Evolutionary conservation across 2,888 invertebrate genomes (phyloP).

Genomic region (Balanococcus diminutus): DNA sequence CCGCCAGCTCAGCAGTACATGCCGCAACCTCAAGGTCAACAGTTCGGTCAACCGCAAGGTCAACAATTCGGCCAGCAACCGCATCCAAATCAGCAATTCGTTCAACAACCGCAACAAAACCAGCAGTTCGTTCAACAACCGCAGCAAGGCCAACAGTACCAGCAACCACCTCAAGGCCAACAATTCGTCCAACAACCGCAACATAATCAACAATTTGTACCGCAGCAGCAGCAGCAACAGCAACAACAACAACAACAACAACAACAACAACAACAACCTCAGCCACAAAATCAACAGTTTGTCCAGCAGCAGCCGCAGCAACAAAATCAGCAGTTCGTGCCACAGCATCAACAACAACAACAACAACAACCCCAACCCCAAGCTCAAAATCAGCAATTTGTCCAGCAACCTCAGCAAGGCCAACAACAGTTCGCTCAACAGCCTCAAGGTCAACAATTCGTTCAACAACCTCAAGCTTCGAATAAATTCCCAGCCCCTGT

Average conservation of each 20-base stretch:
- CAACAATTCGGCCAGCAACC: not conserved
- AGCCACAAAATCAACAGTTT: conserved; percentile 59
- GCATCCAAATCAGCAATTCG: not conserved
- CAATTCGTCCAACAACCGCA: conserved; percentile 1
- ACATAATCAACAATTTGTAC: not conserved
- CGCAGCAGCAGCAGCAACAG: conserved; percentile 57
- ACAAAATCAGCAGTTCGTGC: conserved; percentile 56
- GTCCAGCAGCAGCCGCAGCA: conserved; percentile 58
- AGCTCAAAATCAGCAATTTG: conserved; percentile 56
- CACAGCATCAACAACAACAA: not conserved
- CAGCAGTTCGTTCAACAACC: conserved; percentile 55
- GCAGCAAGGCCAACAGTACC: conserved; percentile 59
- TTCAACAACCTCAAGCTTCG: conserved; percentile 57
- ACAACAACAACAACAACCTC: not conserved
- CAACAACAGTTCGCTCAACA: not conserved
- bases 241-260: conserved; percentile 55
- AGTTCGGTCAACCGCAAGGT: conserved; percentile 52
- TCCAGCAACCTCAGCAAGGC: conserved; percentile 49
- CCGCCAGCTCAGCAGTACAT: conserved; percentile 58
- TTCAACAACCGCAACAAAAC: conserved; percentile 56
- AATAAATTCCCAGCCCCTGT: not conserved
- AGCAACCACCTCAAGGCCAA: conserved; percentile 59
- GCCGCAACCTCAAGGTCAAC: conserved; percentile 58
- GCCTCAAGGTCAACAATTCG: conserved; percentile 59
- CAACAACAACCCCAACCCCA: conserved; percentile 56